Evolutionary conservation across 2,113 vertebrate genomes (phyloP).

Genomic region (Empidonax alnorum): DNA sequence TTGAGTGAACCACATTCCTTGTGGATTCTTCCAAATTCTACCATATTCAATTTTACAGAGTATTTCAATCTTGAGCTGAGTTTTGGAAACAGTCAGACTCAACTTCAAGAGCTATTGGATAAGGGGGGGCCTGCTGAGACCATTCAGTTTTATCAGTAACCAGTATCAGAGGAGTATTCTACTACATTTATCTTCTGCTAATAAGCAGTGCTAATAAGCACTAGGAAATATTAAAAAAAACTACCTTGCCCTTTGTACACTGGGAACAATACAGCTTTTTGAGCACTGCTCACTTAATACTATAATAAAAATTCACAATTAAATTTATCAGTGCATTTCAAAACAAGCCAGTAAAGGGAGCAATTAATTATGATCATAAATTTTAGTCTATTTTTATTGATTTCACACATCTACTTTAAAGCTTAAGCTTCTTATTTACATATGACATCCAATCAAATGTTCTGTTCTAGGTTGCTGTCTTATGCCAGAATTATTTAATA

Average conservation of each 20-base stretch:
- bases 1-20: background rate
- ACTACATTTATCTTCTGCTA: background rate
- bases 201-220: background rate
- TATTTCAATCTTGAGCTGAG: background rate
- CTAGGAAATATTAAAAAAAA: background rate
- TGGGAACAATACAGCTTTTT: background rate
- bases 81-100: background rate
- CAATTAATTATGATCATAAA: background rate
- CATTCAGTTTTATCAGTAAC: background rate
- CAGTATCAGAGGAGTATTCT: background rate
- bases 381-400: background rate
- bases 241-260: background rate
- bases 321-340: background rate
- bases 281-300: background rate
- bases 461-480: background rate
- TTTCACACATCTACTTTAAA: background rate
- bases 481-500: background rate
- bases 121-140: background rate
- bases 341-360: background rate
- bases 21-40: background rate
- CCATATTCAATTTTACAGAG: background rate
- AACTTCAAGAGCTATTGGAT: background rate
- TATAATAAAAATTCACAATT: background rate
- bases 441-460: background rate
- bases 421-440: background rate